Evolutionary conservation across 2,888 invertebrate genomes (phyloP).

Genomic region (Cataglyphis rosenhaueri): DNA sequence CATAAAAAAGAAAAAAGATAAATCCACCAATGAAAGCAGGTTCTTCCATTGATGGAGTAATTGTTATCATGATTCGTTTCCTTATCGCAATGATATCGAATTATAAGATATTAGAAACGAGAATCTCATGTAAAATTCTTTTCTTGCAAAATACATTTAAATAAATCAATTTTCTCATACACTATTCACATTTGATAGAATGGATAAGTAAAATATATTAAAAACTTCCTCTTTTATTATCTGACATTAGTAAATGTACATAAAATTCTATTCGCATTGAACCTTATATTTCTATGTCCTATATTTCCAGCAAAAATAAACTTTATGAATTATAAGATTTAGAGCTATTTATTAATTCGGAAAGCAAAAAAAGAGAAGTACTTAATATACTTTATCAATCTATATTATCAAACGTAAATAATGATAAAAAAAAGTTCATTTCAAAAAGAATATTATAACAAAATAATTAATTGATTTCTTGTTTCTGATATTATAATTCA

Average conservation of each 20-base stretch:
- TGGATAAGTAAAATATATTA: not conserved
- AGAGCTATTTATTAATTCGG: conserved; percentile 16
- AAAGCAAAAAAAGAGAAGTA: not conserved
- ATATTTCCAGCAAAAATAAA: not conserved
- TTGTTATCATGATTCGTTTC: conserved; percentile 27
- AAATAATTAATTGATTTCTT: not conserved
- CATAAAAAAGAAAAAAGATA: not conserved
- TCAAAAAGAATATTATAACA: not conserved
- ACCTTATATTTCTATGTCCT: not conserved
- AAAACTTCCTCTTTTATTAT: not conserved
- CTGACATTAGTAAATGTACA: not conserved
- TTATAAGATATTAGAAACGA: not conserved
- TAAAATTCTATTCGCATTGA: not conserved
- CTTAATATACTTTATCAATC: not conserved
- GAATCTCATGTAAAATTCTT: not conserved
- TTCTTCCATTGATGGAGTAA: conserved; percentile 46
- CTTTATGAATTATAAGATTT: not conserved
- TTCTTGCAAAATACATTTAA: not conserved
- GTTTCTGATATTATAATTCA: not conserved
- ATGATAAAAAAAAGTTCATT: not conserved
- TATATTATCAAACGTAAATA: not conserved
- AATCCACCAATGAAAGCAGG: conserved; percentile 46
- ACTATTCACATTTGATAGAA: not conserved
- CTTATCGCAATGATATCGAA: not conserved
- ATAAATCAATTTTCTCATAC: not conserved